Conservation (phyloP, 2,888 invertebrate species). For the Leptinotarsa haldemani region DNA sequence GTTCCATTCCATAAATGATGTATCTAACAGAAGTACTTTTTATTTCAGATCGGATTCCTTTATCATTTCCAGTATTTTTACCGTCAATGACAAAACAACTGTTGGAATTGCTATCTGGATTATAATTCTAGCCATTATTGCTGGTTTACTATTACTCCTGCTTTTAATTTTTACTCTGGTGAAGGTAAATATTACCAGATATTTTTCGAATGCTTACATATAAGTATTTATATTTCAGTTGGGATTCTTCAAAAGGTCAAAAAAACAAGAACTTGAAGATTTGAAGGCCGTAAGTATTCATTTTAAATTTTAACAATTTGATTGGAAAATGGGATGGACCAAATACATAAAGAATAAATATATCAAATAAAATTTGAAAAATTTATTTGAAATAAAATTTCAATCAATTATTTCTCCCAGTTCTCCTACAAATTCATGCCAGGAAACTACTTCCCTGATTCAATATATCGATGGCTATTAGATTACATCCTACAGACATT, state of each 20-base stretch:
- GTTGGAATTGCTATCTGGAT: constrained; percentile 64
- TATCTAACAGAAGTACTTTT: neutral
- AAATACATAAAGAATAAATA: too few species aligned
- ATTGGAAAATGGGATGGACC: too few species aligned
- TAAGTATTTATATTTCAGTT: constrained; percentile 56
- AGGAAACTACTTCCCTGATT: too few species aligned
- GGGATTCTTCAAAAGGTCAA: constrained; percentile 68
- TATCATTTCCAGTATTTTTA: constrained; percentile 61
- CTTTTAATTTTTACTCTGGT: constrained; percentile 62
- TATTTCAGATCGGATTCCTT: constrained; percentile 51
- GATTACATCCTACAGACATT: too few species aligned
- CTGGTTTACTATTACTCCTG: constrained; percentile 64
- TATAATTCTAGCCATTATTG: constrained; percentile 64
- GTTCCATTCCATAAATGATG: neutral
- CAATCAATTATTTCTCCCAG: too few species aligned
- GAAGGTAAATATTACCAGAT: constrained; percentile 50
- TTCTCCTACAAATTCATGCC: too few species aligned
- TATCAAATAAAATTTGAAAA: too few species aligned
- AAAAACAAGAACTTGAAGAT: constrained; percentile 66
- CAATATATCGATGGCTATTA: too few species aligned
- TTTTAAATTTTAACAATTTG: neutral
- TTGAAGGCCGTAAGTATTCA: constrained; percentile 58
- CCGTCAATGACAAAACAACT: constrained; percentile 55
- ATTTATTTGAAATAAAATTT: too few species aligned
- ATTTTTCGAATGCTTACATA: neutral